Evolutionary conservation across 2,888 invertebrate genomes (phyloP), one percentile per base, ranked within the genome.

Genomic region (Drosophila niveifrons): DNA sequence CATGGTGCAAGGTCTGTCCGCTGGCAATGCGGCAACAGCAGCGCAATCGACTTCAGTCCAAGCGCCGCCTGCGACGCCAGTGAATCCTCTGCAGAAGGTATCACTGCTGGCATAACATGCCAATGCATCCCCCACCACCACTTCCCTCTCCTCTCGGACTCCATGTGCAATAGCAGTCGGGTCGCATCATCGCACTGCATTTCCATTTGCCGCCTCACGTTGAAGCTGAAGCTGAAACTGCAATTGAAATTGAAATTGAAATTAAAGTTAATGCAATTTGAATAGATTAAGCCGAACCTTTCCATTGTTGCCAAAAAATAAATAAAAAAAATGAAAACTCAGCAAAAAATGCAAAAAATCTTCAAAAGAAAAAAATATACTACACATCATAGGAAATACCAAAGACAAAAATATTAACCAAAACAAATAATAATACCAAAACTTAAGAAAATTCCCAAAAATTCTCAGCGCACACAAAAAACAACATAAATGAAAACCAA

Each of bases 91-190:
- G 78, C 91, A 92, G 72, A 92, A 91, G 71, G 92, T 91, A 9
- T 91, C 92, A 48, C 80, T 91, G 79, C 74, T 91, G 75, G 91
- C 91, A 90, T 91, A 91, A 92, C 91, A 89, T 57, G n/a, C 36
- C 36, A 10, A 34, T 29, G 7, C 6, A 4, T 8, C 7, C 7
- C 17, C 47, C 61, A 51, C 44, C 59, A 53, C 67, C 56, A 47
- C 10, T 10, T 29, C 36, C 64, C 36, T 31, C 46, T 23, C 78
- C 66, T 73, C 69, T 66, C 86, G 80, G 75, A 88, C 71, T 66
- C 78, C 75, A 66, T 84, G 89, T 85, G 84, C 84, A 85, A 85
- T 83, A 83, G 76, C 82, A 48, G 69, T 34, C 63, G 82, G 67
- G 29, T 34, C 64, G 17, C 51, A 70, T 68, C 28, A 44, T 13